Evolutionary conservation across 2,888 invertebrate species (phyloP).

Genomic region (Sinhomidia bicolor): DNA sequence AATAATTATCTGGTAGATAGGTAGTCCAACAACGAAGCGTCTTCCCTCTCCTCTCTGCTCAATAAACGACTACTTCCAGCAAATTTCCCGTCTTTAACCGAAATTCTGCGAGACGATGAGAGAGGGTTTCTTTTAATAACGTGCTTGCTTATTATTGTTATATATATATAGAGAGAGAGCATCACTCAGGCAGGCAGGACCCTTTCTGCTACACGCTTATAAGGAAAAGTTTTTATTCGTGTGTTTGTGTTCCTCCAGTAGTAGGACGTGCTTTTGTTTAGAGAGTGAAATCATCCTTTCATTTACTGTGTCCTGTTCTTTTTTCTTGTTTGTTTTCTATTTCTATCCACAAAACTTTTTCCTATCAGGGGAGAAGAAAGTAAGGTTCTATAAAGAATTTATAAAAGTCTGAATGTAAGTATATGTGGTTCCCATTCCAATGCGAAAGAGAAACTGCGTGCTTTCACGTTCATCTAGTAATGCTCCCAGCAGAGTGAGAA

Average conservation of each 20-base stretch:
- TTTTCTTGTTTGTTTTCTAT: not conserved
- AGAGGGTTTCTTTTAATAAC: no score
- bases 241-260: not conserved
- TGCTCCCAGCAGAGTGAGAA: no score
- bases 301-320: not conserved
- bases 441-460: no score
- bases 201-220: not conserved
- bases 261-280: no score
- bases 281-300: not conserved
- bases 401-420: no score
- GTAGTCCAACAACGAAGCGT: not conserved
- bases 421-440: no score
- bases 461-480: no score
- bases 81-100: slow-evolving; percentile 26
- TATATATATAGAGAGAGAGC: no score
- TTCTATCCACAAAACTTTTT: no score
- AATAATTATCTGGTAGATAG: not conserved
- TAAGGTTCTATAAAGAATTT: no score
- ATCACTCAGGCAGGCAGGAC: not conserved
- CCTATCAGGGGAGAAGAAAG: no score
- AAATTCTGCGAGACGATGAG: slow-evolving; percentile 10
- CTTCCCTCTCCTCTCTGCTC: not conserved
- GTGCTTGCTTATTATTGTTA: no score
- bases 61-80: slow-evolving; percentile 14
- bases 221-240: not conserved